Evolutionary conservation across 2,113 vertebrate species (phyloP), one percentile per base, ranked within the genome.

Genomic region (Azemiops feae): DNA sequence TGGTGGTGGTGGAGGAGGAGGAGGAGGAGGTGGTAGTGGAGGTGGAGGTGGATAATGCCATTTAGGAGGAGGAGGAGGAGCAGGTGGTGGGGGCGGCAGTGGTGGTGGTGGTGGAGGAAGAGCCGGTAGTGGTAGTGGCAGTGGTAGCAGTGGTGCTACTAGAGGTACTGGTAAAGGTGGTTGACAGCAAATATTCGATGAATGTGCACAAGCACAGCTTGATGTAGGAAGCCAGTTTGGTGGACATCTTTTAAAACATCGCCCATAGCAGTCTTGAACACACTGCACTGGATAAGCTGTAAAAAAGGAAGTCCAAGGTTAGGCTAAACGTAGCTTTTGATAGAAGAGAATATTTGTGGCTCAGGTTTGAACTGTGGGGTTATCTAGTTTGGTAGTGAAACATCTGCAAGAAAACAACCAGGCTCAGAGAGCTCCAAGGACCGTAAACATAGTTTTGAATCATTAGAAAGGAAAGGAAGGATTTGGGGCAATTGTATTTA

Each of bases 1-100:
- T 9, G 5, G 64, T 3, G 23, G 47, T 16, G 30, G 30, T 3
- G 47, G 60, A 3, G 16, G 23, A 4, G 52, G 53, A 4, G 69
- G 91, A 0, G 54, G 18, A 0, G 81, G 43, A 2, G 22, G 14
- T 0, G 23, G n/a, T 0, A 12, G 47, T 2, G 52, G 85, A 1
- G 27, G 39, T 0, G 43, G 50, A 23, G 11, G 52, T 22, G 2
- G 50, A 3, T 25, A 53, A 18, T 88, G 52, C 52, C 87, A 88
- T n/a, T 39, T 39, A 43, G 1, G 22, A 25, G n/a, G 34, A 12
- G 47, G 47, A 47, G 47, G 47, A 47, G 7, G 47, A 1, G 7
- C 6, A 0, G 6, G 10, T 0, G 50, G 43, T 27, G 25, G 60
- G 3, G 16, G 43, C 0, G 18, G 60, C n/a, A n/a, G n/a, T 1